A percentile compares a stretch with the other conserved stretches of the same genome.
Conservation (phyloP, 35 echinoderm and acorn worm species). For the Patiria miniata region DNA sequence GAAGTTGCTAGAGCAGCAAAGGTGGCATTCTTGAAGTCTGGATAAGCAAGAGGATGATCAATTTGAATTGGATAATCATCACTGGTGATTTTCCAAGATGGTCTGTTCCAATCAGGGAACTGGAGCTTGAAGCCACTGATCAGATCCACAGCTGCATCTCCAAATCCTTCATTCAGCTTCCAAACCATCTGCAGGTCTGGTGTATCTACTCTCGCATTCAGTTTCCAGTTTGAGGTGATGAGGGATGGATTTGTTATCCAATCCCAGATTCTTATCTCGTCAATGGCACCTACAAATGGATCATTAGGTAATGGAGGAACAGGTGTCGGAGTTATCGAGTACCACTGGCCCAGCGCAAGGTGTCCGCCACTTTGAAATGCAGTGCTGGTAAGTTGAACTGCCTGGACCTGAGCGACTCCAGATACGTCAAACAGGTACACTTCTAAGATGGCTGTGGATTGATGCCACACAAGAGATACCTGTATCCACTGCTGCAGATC, state of each 20-base stretch:
- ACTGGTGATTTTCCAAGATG: slow-evolving; percentile 64
- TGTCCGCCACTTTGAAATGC: slow-evolving; percentile 53
- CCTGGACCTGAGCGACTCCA: slow-evolving; percentile 62
- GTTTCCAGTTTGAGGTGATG: slow-evolving; percentile 52
- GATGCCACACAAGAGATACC: slow-evolving; percentile 77
- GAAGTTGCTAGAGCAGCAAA: slow-evolving; percentile 35
- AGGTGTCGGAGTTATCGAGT: neutral
- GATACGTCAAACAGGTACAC: slow-evolving; percentile 73
- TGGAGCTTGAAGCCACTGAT: slow-evolving; percentile 30
- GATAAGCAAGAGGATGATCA: slow-evolving; percentile 43
- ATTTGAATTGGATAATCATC: slow-evolving; percentile 18
- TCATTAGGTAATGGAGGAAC: slow-evolving; percentile 8
- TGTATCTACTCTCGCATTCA: slow-evolving; percentile 46
- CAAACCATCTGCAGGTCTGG: slow-evolving; percentile 67
- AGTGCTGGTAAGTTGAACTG: slow-evolving; percentile 23
- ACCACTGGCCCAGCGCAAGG: slow-evolving; percentile 61
- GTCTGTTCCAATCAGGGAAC: slow-evolving; percentile 43
- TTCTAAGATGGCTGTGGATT: slow-evolving; percentile 65
- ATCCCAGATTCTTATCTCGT: slow-evolving; percentile 84
- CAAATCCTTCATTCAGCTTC: slow-evolving; percentile 80
- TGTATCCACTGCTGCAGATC: slow-evolving; percentile 54
- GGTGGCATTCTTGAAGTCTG: slow-evolving; percentile 41
- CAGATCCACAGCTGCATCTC: slow-evolving; percentile 41
- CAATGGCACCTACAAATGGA: slow-evolving; percentile 61
- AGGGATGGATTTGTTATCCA: slow-evolving; percentile 78